Conservation (phyloP, 2,888 invertebrate species). For the Cheilosia vulpina region DNA sequence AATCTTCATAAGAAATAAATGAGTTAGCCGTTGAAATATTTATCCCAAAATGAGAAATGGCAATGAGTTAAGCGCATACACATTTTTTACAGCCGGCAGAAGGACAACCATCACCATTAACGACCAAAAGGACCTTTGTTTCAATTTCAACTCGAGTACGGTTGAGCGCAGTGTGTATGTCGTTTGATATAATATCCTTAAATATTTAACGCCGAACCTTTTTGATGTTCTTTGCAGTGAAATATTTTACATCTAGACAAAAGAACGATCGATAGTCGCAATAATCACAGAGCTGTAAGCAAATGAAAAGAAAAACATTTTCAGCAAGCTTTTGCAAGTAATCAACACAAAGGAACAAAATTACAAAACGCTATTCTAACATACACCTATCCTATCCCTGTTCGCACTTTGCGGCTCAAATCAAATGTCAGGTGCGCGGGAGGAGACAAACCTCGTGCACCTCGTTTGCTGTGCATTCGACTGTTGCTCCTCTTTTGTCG, state of each 20-base stretch:
- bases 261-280: not conserved
- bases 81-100: constrained; percentile 4
- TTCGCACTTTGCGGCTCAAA: constrained; percentile 44
- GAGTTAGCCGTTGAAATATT: constrained; percentile 67
- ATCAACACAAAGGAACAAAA: constrained; percentile 39
- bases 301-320: constrained; percentile 54
- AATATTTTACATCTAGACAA: not conserved
- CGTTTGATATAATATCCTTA: constrained; percentile 33
- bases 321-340: constrained; percentile 30
- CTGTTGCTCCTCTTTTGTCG: constrained; percentile 70
- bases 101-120: constrained; percentile 43
- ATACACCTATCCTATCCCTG: not conserved
- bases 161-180: not conserved
- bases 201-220: constrained; percentile 47
- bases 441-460: constrained; percentile 43
- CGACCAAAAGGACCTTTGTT: constrained; percentile 35
- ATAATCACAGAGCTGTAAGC: constrained; percentile 6
- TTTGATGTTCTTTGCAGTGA: not conserved
- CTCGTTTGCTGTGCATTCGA: constrained; percentile 70
- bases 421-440: constrained; percentile 56
- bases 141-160: constrained; percentile 28
- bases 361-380: not conserved
- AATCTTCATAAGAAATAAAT: constrained; percentile 74
- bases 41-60: constrained; percentile 72
- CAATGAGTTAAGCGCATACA: constrained; percentile 56